Evolutionary conservation across 2,113 vertebrate species (phyloP).

Genomic region (Panthera leo): DNA sequence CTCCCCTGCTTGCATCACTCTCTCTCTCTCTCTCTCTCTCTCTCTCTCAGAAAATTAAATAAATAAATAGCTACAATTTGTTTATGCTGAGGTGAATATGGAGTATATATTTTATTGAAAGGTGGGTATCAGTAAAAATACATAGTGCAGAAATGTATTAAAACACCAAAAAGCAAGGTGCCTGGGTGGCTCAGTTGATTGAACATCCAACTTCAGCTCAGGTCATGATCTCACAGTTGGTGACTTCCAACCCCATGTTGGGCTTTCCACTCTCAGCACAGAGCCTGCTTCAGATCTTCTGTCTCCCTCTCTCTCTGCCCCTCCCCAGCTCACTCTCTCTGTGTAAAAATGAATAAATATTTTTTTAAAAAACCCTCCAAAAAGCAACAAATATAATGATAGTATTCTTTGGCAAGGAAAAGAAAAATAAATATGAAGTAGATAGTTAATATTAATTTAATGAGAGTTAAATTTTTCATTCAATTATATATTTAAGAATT

Average conservation of each 20-base stretch:
- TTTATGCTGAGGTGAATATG: background rate
- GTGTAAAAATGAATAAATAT: too few species aligned
- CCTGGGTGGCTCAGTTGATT: too few species aligned
- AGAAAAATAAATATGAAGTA: background rate
- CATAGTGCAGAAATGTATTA: background rate
- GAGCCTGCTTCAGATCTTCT: too few species aligned
- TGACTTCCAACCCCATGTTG: too few species aligned
- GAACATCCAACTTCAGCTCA: too few species aligned
- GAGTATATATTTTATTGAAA: background rate
- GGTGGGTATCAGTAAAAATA: background rate
- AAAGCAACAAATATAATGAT: background rate
- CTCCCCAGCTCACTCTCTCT: too few species aligned
- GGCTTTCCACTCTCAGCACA: too few species aligned
- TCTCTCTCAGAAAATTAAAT: too few species aligned
- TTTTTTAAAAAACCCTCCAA: background rate
- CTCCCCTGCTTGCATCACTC: too few species aligned
- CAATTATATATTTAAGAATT: background rate
- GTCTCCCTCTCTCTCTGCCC: too few species aligned
- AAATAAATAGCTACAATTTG: background rate
- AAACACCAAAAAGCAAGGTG: background rate
- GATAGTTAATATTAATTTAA: background rate
- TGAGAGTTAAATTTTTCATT: background rate
- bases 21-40: too few species aligned
- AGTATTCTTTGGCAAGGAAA: background rate
- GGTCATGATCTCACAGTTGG: too few species aligned